Base-by-base conservation (phyloP, 2,888 invertebrate genomes). In the Ischnus inquisitorius region DNA sequence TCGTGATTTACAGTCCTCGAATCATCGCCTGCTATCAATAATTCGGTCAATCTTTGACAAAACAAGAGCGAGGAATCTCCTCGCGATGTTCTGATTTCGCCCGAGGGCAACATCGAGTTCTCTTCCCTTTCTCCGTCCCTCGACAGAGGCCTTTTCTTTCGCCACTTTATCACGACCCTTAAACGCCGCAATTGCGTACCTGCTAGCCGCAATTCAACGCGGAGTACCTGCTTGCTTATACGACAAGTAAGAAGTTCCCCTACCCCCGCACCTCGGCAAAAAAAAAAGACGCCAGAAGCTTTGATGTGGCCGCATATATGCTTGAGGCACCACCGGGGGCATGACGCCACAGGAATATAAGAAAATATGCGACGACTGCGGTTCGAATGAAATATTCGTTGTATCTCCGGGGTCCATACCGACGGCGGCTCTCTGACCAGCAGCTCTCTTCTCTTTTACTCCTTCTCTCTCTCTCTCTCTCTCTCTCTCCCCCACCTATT, bases 331-430 rank as follows among this genome's bases (percentile, higher is more conserved):
- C 67, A 83, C 54, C 79, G 80, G 51, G 67, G 77, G 46, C 51
- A 72, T 51, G 72, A 77, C 72, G 76, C 76, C 76, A 60, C 60
- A 34, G 72, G 64, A 74, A 74, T 64, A 51, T 76, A 12, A 72
- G 77, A 80, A 80, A 84, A 74, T 64, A 84, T 81, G 60, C 68
- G 72, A 64, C 54, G 22, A 72, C 76, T 60, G 62, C 57, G 57
- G 34, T 16, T 12, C 57, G 41, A 68, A 77, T 80, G 83, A 80
- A 83, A 77, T 77, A 80, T 83, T 77, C 65, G 34, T 67, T 25
- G 75, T 77, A 57, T 46, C 64, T 64, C 57, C 22, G 19, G 54
- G n/a, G 57, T 12, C 48, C 65, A 54, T 71, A 64, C 67, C 72
- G 76, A 71, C 39, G 19, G 60, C 54, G 71, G 76, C 43, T 75